A percentile compares a stretch with the other conserved stretches of the same genome.
phyloP scores from a whole-genome alignment of 2,113 vertebrate species.

The Narcine bancroftii region DNA sequence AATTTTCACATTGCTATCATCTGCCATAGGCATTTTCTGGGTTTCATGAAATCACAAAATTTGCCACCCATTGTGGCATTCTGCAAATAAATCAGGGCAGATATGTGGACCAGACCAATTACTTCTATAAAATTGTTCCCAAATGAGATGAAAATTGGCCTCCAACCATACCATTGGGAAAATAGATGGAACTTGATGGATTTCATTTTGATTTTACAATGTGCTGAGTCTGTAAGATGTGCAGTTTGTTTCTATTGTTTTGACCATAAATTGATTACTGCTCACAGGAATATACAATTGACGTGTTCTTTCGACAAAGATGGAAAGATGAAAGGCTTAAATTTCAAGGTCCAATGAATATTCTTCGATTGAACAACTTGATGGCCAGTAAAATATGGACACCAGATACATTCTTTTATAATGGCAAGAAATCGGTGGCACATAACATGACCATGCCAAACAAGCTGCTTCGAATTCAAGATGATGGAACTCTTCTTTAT shows the following conservation, averaged over 20 bases:
- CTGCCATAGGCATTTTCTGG: neutral
- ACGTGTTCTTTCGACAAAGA: slow-evolving; percentile 94
- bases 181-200: neutral
- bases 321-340: slow-evolving; percentile 94
- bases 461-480: slow-evolving; percentile 89
- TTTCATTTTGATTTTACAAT: neutral
- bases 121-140: neutral
- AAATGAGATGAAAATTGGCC: neutral
- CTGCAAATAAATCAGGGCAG: neutral
- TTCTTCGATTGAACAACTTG: slow-evolving; percentile 90
- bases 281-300: slow-evolving; percentile 91
- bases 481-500: slow-evolving; percentile 88
- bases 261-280: slow-evolving; percentile 20
- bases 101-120: neutral
- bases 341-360: slow-evolving; percentile 93
- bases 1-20: neutral
- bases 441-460: slow-evolving; percentile 99
- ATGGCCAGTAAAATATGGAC: slow-evolving; percentile 99
- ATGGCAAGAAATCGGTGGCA: slow-evolving; percentile 95
- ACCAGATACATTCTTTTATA: slow-evolving; percentile 97
- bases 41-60: neutral
- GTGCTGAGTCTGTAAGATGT: neutral
- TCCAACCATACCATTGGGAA: neutral
- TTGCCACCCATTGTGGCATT: neutral
- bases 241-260: neutral